These are phyloP conservation scores for Octopus sinensis DNA, from an alignment of 1,140 invertebrate species.

Conservation along the genomic window DNA sequence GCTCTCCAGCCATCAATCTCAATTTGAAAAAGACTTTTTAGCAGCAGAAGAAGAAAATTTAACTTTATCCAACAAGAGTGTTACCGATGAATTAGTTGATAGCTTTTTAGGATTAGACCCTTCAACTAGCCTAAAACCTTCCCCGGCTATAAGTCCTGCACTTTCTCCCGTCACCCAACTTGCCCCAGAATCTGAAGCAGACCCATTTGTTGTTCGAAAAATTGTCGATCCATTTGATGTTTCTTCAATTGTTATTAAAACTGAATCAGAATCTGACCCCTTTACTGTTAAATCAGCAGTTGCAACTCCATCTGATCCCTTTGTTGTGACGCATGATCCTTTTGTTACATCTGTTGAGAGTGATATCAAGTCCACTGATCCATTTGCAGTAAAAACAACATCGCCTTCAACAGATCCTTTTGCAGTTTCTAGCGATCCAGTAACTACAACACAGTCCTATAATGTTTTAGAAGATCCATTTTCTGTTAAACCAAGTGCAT, in stretches of 20 bases:
- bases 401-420: background rate
- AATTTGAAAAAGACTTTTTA: conserved; percentile 1
- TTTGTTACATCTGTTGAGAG: no score
- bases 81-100: background rate
- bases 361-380: background rate
- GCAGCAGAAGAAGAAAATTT: background rate
- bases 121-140: background rate
- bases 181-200: background rate
- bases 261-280: background rate
- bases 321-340: background rate
- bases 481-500: background rate
- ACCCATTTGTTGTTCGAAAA: background rate
- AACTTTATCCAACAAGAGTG: background rate
- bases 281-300: background rate
- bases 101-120: background rate
- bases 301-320: background rate
- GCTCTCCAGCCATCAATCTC: background rate
- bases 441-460: background rate
- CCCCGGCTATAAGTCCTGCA: background rate
- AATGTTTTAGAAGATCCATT: background rate
- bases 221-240: background rate
- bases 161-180: background rate
- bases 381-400: background rate
- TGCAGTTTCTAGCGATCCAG: background rate
- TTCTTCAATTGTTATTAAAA: background rate